Percentiles rank a stretch among this genome's conserved stretches.
Evolutionary conservation across 2,888 invertebrate species (phyloP).

Genomic region (Andrena praecox): DNA sequence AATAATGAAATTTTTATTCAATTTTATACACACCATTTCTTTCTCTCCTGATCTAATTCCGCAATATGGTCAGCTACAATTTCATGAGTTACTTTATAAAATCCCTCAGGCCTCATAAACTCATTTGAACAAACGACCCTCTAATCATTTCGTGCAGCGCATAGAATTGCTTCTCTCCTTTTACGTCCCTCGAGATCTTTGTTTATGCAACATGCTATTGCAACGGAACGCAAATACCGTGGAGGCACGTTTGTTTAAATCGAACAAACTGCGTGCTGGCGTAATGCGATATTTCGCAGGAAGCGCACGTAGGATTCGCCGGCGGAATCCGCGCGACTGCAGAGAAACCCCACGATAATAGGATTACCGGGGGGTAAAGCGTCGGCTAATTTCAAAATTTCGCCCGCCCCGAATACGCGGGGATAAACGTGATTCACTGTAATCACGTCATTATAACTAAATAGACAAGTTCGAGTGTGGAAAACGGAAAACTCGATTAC

Average conservation of each 20-base stretch:
- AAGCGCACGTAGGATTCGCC: constrained; percentile 8
- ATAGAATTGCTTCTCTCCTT: neutral
- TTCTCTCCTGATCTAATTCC: neutral
- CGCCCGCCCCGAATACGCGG: neutral
- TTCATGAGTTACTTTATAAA: neutral
- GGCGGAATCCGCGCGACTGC: neutral
- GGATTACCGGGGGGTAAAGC: constrained; percentile 48
- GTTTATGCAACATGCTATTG: constrained; percentile 5
- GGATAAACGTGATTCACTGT: constrained; percentile 43
- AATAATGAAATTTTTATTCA: neutral
- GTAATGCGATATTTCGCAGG: constrained; percentile 38
- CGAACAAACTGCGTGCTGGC: neutral
- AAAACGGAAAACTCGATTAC: constrained; percentile 38
- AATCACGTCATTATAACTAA: constrained; percentile 46
- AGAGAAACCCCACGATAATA: constrained; percentile 39
- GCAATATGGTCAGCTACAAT: neutral
- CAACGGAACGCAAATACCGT: neutral
- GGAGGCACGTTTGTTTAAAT: constrained; percentile 6
- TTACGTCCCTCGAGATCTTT: neutral
- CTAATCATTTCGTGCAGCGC: constrained; percentile 8
- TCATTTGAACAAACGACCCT: neutral
- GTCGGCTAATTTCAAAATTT: constrained; percentile 58
- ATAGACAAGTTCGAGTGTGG: constrained; percentile 41
- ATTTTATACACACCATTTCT: neutral
- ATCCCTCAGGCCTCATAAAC: neutral